These are phyloP conservation scores for Hephaestus fuliginosus DNA, from an alignment of 2,797 vertebrate genomes.

Conservation along the genomic window DNA sequence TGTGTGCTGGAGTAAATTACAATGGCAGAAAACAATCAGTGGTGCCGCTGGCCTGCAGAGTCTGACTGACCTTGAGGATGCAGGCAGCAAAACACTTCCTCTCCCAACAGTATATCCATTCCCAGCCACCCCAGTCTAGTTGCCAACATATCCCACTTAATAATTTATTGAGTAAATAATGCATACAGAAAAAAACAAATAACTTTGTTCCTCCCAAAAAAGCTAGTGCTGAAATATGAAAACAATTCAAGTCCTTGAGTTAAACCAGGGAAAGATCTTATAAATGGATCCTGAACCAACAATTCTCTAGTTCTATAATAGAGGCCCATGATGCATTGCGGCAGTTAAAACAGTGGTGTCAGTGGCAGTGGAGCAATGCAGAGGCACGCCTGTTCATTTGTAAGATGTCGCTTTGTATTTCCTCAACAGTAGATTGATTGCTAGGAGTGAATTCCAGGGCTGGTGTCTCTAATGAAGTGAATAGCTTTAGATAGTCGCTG, in stretches of 20 bases:
- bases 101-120: slow-evolving; percentile 50
- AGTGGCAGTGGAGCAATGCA: slow-evolving; percentile 43
- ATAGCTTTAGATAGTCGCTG: slow-evolving; percentile 46
- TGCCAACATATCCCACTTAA: slow-evolving; percentile 65
- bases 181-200: slow-evolving; percentile 59
- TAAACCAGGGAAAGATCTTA: slow-evolving; percentile 37
- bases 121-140: slow-evolving; percentile 47
- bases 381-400: slow-evolving; percentile 75
- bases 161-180: slow-evolving; percentile 77
- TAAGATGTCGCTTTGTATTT: slow-evolving; percentile 75
- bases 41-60: slow-evolving; percentile 55
- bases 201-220: slow-evolving; percentile 6
- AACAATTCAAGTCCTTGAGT: slow-evolving; percentile 45
- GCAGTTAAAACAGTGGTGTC: slow-evolving; percentile 51
- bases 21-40: slow-evolving; percentile 79
- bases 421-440: slow-evolving; percentile 63
- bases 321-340: slow-evolving; percentile 65
- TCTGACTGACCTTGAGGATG: slow-evolving; percentile 74
- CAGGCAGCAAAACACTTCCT: slow-evolving; percentile 53
- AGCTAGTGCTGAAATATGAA: slow-evolving; percentile 30
- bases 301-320: slow-evolving; percentile 27
- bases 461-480: slow-evolving; percentile 69
- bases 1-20: slow-evolving; percentile 71
- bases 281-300: slow-evolving; percentile 47
- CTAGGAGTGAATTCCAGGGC: slow-evolving; percentile 62